Percentiles rank a stretch among this genome's conserved stretches.
phyloP scores from a whole-genome alignment of 2,797 vertebrate species.

The Microchirus variegatus region DNA sequence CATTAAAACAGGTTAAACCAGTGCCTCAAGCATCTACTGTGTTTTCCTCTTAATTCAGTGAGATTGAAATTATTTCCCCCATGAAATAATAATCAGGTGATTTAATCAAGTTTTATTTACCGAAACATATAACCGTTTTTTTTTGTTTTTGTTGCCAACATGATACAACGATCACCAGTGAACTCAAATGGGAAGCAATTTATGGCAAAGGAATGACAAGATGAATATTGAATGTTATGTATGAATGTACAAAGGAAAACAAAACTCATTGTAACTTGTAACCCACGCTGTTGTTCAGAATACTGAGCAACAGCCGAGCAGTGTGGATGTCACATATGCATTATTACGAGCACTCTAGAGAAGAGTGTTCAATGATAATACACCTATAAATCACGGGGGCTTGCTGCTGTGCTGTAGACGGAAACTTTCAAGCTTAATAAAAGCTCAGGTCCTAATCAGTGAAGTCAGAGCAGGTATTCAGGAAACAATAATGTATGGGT shows the following conservation, averaged over 20 bases:
- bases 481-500: background rate
- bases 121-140: too few species aligned
- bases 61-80: too few species aligned
- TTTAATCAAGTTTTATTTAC: too few species aligned
- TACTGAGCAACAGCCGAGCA: background rate
- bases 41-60: too few species aligned
- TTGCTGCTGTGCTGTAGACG: conserved; percentile 1
- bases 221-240: too few species aligned
- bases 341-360: background rate
- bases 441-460: background rate
- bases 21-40: too few species aligned
- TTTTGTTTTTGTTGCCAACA: too few species aligned
- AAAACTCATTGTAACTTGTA: background rate
- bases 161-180: too few species aligned
- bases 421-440: conserved; percentile 1
- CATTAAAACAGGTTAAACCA: too few species aligned
- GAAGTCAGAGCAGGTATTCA: background rate
- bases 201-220: too few species aligned
- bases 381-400: conserved; percentile 6
- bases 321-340: background rate
- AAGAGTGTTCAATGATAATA: conserved; percentile 4
- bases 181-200: too few species aligned
- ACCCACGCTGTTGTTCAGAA: background rate
- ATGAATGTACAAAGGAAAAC: background rate
- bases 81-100: too few species aligned